These are phyloP conservation scores for Netelia fuscicornis DNA, from an alignment of 2,888 invertebrate species.

Conservation along the genomic window DNA sequence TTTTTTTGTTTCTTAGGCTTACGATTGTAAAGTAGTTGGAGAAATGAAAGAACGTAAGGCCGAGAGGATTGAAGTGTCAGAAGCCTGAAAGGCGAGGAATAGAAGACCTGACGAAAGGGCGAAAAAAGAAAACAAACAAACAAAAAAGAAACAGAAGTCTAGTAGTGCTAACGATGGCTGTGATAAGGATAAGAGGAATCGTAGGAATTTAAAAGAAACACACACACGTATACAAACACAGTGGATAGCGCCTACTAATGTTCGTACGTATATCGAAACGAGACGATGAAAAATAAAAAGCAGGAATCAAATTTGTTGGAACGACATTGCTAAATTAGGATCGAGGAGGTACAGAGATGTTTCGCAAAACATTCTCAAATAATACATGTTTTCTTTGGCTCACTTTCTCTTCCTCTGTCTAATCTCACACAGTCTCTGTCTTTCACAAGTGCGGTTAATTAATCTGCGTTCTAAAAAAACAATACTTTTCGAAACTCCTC, in stretches of 20 bases:
- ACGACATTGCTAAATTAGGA: slow-evolving; percentile 2
- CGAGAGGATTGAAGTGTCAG: slow-evolving; percentile 69
- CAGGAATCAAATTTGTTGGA: slow-evolving; percentile 6
- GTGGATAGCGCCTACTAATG: slow-evolving; percentile 40
- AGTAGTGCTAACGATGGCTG: slow-evolving; percentile 81
- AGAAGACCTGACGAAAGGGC: neutral
- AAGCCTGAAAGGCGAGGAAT: slow-evolving; percentile 67
- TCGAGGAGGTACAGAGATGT: slow-evolving; percentile 59
- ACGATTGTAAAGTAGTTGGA: slow-evolving; percentile 25
- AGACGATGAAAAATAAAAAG: neutral
- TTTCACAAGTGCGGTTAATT: slow-evolving; percentile 26
- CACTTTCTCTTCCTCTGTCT: neutral
- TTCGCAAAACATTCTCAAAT: slow-evolving; percentile 71
- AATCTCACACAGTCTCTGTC: slow-evolving; percentile 2
- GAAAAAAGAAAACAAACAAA: neutral
- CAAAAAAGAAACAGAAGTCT: slow-evolving; percentile 68
- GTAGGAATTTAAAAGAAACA: slow-evolving; percentile 48
- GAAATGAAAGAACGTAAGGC: slow-evolving; percentile 11
- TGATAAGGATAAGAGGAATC: slow-evolving; percentile 78
- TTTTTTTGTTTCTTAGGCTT: slow-evolving; percentile 27
- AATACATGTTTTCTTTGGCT: slow-evolving; percentile 59
- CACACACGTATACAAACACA: slow-evolving; percentile 28
- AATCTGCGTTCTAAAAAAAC: neutral
- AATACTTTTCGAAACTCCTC: neutral
- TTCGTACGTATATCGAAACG: slow-evolving; percentile 2